Evolutionary conservation across 2,888 invertebrate species (phyloP), one percentile per base, ranked within the genome.

Genomic region (Bellardia pandia): DNA sequence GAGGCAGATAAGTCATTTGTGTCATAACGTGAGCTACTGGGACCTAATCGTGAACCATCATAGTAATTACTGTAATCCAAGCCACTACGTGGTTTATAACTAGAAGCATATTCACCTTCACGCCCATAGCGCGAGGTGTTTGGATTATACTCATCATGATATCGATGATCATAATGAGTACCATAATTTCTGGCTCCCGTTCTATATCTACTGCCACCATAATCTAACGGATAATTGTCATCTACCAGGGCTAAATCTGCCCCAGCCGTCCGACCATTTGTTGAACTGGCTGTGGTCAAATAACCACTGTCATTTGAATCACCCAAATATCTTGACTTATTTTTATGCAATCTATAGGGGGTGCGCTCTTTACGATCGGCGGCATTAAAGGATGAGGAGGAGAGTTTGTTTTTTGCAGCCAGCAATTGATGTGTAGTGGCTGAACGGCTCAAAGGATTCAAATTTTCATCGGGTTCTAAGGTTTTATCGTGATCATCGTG

Each of bases 361-460:
- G 94, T 93, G 42, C 93, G 91, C 84, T 94, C 94, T 79, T 93
- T 94, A 68, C 91, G 95, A 94, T 89, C 94, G 89, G 80, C 94
- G 93, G 92, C 94, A 94, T 90, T 93, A 74, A 92, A 95, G 92
- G 91, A 94, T 95, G 33, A 96, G 95, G 60, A 92, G 3, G 90
- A 90, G 3, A 92, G 96, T 60, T 96, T 96, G 2, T 91, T 78
- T 7, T 88, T 80, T 91, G 96, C 96, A 92, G 96, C 96, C 68
- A 96, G 95, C 88, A 97, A 94, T 11, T 96, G 94, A 77, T 97
- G 96, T 4, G 96, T 95, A 1, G 97, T 96, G 16, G 96, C 95
- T 92, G 96, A 97, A 92, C 96, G 96, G 90, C 96, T 94, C 45
- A 97, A 92, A 0, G 94, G 92, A 90, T 94, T 91, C 23, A 88